Conservation (phyloP, 2,797 vertebrate species). For the Molothrus ater region DNA sequence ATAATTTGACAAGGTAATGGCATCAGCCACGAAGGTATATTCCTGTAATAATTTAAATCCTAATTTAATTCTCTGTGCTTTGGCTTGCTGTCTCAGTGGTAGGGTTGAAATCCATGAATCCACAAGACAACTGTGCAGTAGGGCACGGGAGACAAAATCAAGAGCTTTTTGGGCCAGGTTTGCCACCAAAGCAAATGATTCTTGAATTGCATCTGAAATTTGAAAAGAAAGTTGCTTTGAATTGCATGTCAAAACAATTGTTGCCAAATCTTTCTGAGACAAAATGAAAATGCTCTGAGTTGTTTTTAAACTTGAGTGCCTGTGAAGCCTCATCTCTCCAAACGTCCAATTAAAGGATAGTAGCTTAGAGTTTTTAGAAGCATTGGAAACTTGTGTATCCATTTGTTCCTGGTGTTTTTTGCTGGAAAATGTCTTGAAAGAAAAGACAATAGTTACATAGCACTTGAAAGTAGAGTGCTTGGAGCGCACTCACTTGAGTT, state of each 20-base stretch:
- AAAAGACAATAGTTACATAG: not conserved
- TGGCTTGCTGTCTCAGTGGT: not conserved
- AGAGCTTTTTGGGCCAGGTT: not conserved
- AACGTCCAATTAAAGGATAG: not conserved
- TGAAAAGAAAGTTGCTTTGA: not conserved
- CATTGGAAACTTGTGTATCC: not conserved
- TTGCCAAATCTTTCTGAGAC: not conserved
- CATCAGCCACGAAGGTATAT: not conserved
- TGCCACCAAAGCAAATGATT: not conserved
- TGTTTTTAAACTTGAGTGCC: not conserved
- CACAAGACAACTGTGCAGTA: not conserved
- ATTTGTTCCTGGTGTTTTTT: not conserved
- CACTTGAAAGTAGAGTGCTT: not conserved
- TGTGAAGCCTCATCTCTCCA: accelerated
- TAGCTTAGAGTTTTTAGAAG: not conserved
- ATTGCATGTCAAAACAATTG: not conserved
- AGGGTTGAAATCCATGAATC: not conserved
- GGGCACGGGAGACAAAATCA: not conserved
- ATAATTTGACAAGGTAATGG: not conserved
- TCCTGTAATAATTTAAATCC: not conserved
- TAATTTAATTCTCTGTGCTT: not conserved
- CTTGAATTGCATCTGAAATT: not conserved
- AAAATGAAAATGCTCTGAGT: not conserved
- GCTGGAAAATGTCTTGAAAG: not conserved
- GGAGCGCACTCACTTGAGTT: not conserved